Conservation (phyloP, 2,113 vertebrate species). For the Syrmaticus mikado region DNA sequence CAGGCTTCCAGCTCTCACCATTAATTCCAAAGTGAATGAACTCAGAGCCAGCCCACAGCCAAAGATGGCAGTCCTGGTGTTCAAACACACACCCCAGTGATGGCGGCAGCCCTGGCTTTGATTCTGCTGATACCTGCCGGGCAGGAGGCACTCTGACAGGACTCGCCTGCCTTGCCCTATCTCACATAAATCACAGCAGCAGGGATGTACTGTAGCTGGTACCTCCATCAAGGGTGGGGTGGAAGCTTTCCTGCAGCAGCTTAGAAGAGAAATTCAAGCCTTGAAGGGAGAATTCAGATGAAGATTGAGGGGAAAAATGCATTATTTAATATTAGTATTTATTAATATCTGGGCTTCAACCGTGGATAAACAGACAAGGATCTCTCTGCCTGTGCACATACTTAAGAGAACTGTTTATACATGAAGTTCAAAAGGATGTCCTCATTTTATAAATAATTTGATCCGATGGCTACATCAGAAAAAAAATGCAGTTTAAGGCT, state of each 20-base stretch:
- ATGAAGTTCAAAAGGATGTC: constrained; percentile 46
- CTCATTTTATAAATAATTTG: constrained; percentile 66
- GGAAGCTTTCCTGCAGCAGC: neutral
- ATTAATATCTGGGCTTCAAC: constrained; percentile 18
- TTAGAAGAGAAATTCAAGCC: neutral
- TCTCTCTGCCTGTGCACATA: neutral
- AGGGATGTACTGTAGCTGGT: neutral
- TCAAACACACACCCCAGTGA: fast-evolving
- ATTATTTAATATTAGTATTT: neutral
- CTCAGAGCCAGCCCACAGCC: neutral
- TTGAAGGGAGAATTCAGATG: neutral
- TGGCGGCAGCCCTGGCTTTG: fast-evolving
- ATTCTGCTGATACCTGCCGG: neutral
- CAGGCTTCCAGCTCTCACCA: neutral
- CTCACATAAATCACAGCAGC: neutral
- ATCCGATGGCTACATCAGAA: constrained; percentile 12
- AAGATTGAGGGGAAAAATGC: fast-evolving
- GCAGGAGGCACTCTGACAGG: neutral
- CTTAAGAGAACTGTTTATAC: constrained; percentile 17
- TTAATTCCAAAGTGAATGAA: neutral
- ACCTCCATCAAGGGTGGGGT: neutral
- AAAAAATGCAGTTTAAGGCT: constrained; percentile 11
- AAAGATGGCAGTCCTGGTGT: neutral
- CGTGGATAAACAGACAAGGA: constrained; percentile 35
- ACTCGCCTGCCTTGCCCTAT: neutral